Evolutionary conservation across 2,797 vertebrate genomes (phyloP).

Genomic region (Trachops cirrhosus): DNA sequence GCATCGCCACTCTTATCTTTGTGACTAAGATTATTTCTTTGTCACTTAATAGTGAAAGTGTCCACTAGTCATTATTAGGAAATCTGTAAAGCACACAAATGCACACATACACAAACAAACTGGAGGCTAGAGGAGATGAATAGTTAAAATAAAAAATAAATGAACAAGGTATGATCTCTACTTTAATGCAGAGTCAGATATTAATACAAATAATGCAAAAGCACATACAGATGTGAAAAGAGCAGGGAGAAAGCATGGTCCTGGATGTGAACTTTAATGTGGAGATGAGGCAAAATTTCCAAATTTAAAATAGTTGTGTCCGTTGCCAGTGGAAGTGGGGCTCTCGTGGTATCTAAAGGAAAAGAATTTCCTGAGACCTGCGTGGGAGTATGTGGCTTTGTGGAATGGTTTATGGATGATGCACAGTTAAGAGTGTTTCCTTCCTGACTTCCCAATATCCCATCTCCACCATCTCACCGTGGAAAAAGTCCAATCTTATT

Average conservation of each 20-base stretch:
- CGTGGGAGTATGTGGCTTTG: neutral
- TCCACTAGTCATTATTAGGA: neutral
- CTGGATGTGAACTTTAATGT: neutral
- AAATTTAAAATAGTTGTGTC: neutral
- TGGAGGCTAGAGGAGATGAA: neutral
- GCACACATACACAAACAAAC: neutral
- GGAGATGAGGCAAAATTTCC: neutral
- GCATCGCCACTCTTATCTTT: neutral
- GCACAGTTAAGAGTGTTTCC: neutral
- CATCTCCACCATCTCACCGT: neutral
- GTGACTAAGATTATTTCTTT: neutral
- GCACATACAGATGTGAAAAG: neutral
- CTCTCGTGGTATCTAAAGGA: neutral
- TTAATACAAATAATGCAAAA: neutral
- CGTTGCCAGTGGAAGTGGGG: neutral
- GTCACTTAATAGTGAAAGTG: neutral
- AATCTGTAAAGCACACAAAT: neutral
- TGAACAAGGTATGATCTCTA: neutral
- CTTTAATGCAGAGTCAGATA: neutral
- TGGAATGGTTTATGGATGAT: neutral
- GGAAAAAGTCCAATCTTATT: neutral
- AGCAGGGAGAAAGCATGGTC: neutral
- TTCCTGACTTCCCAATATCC: neutral
- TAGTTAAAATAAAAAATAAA: neutral
- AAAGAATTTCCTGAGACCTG: neutral